phyloP scores from a whole-genome alignment of 2,113 vertebrate genomes.

The Tamias sibiricus region DNA sequence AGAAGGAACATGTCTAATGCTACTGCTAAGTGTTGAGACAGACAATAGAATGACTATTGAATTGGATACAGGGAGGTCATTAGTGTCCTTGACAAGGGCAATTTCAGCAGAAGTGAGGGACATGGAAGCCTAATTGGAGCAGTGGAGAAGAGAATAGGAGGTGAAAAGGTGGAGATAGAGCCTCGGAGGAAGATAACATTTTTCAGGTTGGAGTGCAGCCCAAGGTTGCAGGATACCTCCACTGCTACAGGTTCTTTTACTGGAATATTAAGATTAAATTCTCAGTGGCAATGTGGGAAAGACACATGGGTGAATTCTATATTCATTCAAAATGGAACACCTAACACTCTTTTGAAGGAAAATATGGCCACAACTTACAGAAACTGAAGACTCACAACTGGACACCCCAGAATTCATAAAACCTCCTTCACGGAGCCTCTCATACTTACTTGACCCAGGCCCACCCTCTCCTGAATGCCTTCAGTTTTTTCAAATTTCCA shows the following conservation, averaged over 20 bases:
- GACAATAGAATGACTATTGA: neutral
- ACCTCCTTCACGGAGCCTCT: neutral
- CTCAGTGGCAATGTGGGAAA: neutral
- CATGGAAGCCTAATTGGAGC: neutral
- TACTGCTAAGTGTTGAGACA: neutral
- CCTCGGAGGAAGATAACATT: neutral
- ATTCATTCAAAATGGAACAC: neutral
- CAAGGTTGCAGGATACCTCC: neutral
- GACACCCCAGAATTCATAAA: neutral
- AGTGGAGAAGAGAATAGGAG: neutral
- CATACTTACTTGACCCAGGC: neutral
- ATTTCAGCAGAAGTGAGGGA: neutral
- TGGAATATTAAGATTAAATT: neutral
- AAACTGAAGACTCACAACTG: neutral
- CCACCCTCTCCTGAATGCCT: neutral
- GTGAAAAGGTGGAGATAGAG: neutral
- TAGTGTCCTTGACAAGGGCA: slow-evolving; percentile 2
- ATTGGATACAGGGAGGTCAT: neutral
- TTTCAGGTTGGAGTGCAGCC: neutral
- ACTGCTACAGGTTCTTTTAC: neutral
- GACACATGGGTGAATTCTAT: neutral
- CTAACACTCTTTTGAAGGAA: neutral
- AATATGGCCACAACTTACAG: neutral
- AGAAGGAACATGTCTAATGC: neutral
- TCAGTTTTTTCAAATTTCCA: neutral